A percentile compares a stretch with the other conserved stretches of the same genome.
Evolutionary conservation across 2,797 vertebrate species (phyloP).

Genomic region (Mustela erminea): DNA sequence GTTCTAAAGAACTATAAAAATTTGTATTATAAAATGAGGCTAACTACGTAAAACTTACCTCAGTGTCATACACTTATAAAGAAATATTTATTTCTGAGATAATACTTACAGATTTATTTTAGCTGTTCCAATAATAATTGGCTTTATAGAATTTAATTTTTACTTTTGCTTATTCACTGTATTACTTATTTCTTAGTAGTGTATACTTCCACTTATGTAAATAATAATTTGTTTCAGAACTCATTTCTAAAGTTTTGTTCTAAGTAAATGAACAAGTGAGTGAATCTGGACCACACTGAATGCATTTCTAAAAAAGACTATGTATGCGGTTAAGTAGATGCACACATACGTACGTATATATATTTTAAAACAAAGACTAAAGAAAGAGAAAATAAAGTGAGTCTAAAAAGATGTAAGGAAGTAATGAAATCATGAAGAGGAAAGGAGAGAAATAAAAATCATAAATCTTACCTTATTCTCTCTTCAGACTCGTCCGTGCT

Average conservation of each 20-base stretch:
- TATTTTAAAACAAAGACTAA: constrained; percentile 70
- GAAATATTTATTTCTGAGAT: constrained; percentile 88
- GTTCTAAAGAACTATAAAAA: constrained; percentile 74
- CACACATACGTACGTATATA: not conserved
- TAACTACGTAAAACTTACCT: constrained; percentile 89
- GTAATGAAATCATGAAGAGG: constrained; percentile 79
- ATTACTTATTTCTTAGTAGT: constrained; percentile 60
- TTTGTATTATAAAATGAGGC: constrained; percentile 73
- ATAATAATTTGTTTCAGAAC: constrained; percentile 73
- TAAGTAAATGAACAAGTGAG: constrained; percentile 82
- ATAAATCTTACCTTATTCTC: constrained; percentile 95
- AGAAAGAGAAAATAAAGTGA: constrained; percentile 74
- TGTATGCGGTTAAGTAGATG: not conserved
- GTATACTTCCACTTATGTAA: constrained; percentile 48
- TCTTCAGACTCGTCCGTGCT: constrained; percentile 99
- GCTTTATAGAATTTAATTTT: constrained; percentile 83
- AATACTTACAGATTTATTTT: constrained; percentile 91
- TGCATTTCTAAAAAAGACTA: constrained; percentile 76
- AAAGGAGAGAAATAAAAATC: constrained; percentile 86
- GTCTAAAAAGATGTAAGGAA: constrained; percentile 81
- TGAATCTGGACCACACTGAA: constrained; percentile 72
- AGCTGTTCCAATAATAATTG: constrained; percentile 89
- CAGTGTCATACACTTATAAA: constrained; percentile 89
- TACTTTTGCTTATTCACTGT: constrained; percentile 69
- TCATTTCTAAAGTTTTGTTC: constrained; percentile 77